phyloP scores from a whole-genome alignment of 2,888 invertebrate species.

The Drosophila macrospina region DNA sequence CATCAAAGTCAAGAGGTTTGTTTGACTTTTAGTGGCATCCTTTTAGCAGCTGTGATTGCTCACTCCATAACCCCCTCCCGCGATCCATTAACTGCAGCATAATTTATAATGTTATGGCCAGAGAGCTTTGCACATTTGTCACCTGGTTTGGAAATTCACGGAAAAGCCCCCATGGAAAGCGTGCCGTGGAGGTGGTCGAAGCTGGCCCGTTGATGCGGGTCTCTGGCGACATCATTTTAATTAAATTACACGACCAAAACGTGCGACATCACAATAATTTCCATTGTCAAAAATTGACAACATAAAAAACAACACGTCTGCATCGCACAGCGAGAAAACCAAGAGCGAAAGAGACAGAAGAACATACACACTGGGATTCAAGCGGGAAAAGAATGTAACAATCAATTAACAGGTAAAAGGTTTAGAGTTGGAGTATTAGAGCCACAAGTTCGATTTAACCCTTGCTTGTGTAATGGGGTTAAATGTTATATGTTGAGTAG shows the following conservation, averaged over 20 bases:
- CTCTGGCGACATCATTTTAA: conserved; percentile 75
- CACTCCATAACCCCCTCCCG: conserved; percentile 2
- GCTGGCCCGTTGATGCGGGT: conserved; percentile 65
- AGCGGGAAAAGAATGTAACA: conserved; percentile 70
- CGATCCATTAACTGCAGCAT: background rate
- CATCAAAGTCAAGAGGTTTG: conserved; percentile 64
- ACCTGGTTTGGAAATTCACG: conserved; percentile 79
- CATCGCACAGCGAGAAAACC: conserved; percentile 31
- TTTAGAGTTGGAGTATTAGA: conserved; percentile 36
- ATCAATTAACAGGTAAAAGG: conserved; percentile 81
- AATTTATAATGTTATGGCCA: conserved; percentile 35
- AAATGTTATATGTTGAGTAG: background rate
- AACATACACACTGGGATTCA: conserved; percentile 3
- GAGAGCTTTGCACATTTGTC: conserved; percentile 51
- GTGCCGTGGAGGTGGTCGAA: conserved; percentile 43
- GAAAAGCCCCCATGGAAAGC: conserved; percentile 78
- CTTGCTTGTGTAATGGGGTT: background rate
- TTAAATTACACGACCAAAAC: conserved; percentile 81
- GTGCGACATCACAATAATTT: conserved; percentile 76
- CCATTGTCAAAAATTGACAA: conserved; percentile 77
- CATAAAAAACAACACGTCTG: conserved; percentile 79
- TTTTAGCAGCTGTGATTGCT: conserved; percentile 67
- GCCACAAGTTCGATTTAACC: conserved; percentile 58
- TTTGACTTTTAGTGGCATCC: conserved; percentile 64
- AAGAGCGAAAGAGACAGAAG: conserved; percentile 12